phyloP scores from a whole-genome alignment of 2,797 vertebrate genomes.

The Peromyscus eremicus region DNA sequence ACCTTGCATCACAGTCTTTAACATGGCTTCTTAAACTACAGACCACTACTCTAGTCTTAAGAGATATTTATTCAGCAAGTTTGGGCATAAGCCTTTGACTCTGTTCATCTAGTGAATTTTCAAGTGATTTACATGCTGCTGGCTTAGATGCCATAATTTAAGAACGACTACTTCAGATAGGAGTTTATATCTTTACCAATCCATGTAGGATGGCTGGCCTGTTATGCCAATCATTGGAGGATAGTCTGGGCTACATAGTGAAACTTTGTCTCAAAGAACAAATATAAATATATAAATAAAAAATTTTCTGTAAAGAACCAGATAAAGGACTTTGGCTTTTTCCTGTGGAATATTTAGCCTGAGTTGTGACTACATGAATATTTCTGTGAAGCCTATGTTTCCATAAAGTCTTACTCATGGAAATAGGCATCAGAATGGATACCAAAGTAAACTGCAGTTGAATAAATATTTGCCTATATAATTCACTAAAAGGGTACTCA shows the following conservation, averaged over 20 bases:
- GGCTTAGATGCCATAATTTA: not conserved
- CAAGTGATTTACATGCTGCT: not conserved
- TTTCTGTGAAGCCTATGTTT: conserved; percentile 17
- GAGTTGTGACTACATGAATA: not conserved
- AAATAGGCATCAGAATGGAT: not conserved
- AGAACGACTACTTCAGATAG: not conserved
- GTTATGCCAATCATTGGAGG: not conserved
- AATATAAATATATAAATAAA: not conserved
- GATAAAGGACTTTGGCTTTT: not conserved
- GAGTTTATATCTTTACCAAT: not conserved
- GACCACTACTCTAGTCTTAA: not conserved
- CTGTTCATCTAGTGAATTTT: not conserved
- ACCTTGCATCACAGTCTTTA: not conserved
- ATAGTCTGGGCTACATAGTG: not conserved
- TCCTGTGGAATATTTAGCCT: not conserved
- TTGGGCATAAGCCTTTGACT: not conserved
- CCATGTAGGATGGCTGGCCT: not conserved
- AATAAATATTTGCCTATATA: not conserved
- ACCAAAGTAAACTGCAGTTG: not conserved
- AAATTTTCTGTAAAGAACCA: not conserved
- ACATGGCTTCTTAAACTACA: not conserved
- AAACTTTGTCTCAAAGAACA: not conserved
- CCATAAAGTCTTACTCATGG: conserved; percentile 23
- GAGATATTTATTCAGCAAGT: conserved; percentile 16
- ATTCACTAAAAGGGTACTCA: not conserved